Conservation (phyloP, 2,113 vertebrate genomes). For the Caracal caracal region DNA sequence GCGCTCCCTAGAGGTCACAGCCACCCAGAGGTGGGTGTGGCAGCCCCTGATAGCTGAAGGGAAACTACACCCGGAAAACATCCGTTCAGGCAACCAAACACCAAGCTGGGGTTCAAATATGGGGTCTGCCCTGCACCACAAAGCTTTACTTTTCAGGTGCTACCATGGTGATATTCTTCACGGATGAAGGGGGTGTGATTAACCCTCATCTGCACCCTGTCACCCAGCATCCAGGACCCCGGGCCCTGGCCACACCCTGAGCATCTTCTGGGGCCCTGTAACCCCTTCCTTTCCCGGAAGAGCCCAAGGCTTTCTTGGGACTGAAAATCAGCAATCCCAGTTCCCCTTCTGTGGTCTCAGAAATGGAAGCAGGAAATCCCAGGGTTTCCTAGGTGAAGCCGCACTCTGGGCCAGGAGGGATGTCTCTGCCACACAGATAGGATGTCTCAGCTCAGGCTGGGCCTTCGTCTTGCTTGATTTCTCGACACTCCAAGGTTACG, state of each 20-base stretch:
- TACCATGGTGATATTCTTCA: not conserved
- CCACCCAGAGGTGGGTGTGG: not conserved
- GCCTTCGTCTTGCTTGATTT: not conserved
- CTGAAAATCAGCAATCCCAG: not conserved
- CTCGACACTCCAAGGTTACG: not conserved
- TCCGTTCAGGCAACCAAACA: not conserved
- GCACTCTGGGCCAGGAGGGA: rapidly evolving
- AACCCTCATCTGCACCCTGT: not conserved
- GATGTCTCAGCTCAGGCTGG: too few relatives aligned
- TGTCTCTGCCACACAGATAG: not conserved
- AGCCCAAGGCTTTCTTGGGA: not conserved
- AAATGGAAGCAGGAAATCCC: not conserved
- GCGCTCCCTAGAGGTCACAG: rapidly evolving
- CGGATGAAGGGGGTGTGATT: not conserved
- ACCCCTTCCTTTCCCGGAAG: not conserved
- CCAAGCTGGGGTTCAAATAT: not conserved
- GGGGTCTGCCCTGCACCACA: not conserved
- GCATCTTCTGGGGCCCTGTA: not conserved
- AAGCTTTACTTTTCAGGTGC: not conserved
- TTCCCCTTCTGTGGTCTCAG: not conserved
- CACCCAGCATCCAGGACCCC: not conserved
- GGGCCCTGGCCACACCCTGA: not conserved
- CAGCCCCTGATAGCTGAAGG: not conserved
- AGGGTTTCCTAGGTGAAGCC: not conserved
- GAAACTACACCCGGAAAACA: not conserved